Percentiles rank a stretch among this genome's conserved stretches.
Conservation (phyloP, 2,888 invertebrate genomes). For the Sminthurides aquaticus region DNA sequence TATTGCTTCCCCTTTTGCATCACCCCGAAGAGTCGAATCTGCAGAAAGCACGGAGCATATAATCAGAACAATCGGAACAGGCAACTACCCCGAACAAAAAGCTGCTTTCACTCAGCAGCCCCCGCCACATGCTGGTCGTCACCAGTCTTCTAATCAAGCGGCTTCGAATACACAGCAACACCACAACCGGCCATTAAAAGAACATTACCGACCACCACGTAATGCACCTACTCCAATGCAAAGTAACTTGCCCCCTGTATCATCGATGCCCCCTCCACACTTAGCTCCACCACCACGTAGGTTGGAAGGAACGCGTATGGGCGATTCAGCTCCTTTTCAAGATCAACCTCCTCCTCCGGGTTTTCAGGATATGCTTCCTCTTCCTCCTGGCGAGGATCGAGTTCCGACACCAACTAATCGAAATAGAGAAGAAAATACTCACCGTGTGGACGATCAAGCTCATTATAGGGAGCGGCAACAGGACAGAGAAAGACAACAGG, state of each 20-base stretch:
- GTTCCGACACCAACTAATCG: conserved; percentile 18
- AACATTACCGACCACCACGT: conserved; percentile 9
- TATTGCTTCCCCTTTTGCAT: conserved; percentile 39
- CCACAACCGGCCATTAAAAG: conserved; percentile 11
- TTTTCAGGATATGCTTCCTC: conserved; percentile 36
- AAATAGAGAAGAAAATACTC: conserved; percentile 5
- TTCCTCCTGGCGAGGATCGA: conserved; percentile 37
- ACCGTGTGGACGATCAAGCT: not conserved
- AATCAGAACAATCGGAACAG: conserved; percentile 21
- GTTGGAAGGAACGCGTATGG: not conserved
- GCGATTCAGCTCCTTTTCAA: not conserved
- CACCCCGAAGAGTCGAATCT: conserved; percentile 19
- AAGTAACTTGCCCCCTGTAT: conserved; percentile 25
- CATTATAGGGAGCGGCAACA: not conserved
- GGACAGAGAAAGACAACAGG: conserved; percentile 4
- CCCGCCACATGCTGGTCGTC: conserved; percentile 12
- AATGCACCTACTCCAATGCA: conserved; percentile 20
- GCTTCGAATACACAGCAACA: conserved; percentile 17
- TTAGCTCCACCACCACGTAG: not conserved
- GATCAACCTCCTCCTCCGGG: conserved; percentile 37
- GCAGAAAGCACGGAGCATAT: conserved; percentile 11
- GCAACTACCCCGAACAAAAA: conserved; percentile 1
- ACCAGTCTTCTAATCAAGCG: conserved; percentile 13
- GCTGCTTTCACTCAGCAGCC: not conserved
- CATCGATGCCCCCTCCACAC: conserved; percentile 5